Base-by-base conservation (phyloP, 2,888 invertebrate genomes). In the Dione vanillae region DNA sequence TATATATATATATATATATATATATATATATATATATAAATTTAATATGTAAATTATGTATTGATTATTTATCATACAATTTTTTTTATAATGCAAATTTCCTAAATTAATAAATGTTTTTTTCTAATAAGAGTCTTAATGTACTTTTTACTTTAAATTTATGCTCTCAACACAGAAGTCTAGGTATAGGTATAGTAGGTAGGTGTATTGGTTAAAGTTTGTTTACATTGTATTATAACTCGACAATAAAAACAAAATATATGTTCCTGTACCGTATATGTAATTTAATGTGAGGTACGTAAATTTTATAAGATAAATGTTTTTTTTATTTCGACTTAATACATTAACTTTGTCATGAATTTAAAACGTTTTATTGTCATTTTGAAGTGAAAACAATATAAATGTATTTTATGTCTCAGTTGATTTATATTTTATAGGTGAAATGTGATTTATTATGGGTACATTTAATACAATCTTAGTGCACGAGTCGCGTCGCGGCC, bases 401-500 rank as follows among this genome's bases (percentile, higher is more conserved):
- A 91, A 91, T 89, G 89, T 91, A 85, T 90, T 92, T 91, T 91
- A 88, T 88, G 91, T 87, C 88, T 83, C 82, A 75, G 75, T 82
- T 92, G 92, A 92, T 92, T 92, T 93, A 93, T 91, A 86, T 85
- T 91, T 92, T 91, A 90, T 90, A 89, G 89, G 91, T 85, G 85
- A 87, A 85, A 82, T 88, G 88, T 91, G 91, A 93, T 92, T 91
- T 92, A 93, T 87, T 82, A 81, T 82, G 78, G 81, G 78, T 84
- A 82, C 86, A 85, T 87, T 88, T 87, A 86, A 88, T 87, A 91
- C 86, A 88, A 87, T 85, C 86, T 88, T 85, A 83, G 80, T 75
- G 80, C 82, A 78, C 77, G 78, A 75, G 71, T 69, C 74, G 79
- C 69, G 71, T 70, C 75, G 79, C 69, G 75, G 76, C 69, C 74